Base-by-base conservation (phyloP, 2,888 invertebrate genomes). In the Oligia latruncula region DNA sequence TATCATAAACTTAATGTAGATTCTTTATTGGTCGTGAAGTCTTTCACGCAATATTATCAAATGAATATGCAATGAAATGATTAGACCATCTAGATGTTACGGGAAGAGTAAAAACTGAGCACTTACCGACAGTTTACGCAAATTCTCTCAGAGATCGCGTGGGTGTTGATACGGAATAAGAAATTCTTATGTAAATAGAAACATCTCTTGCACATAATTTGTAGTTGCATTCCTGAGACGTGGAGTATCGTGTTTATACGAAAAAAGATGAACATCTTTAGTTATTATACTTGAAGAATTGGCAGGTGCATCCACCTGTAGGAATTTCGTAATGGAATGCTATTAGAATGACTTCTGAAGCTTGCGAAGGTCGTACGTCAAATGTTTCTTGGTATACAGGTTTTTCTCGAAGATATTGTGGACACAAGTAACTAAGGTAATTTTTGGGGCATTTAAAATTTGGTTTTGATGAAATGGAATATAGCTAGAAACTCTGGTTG, bases 181-280 rank as follows among this genome's bases (percentile, higher is more conserved):
- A 86, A 72, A 87, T 81, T 85, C 79, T 74, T 85, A 85, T 83
- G 83, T 75, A 81, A 87, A 87, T 84, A 55, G 15, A 49, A 68
- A 77, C 65, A 78, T 78, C 15, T 78, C 49, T 67, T 49, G 55
- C 60, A 64, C 64, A 68, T 23, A 55, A 66, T 72, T 64, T 65
- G 68, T 68, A 58, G 49, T 46, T 81, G 64, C 62, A 80, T 85
- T 73, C 71, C 65, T 52, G 2, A 52, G 43, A 49, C 58, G 52
- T 62, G 2, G 35, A 43, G 11, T 60, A 49, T 72, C 55, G 64
- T 49, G 13, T 74, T 73, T 71, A 35, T 64, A 52, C 13, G 23
- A 40, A 40, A 35, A 84, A 60, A 43, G 62, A 73, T 60, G 68
- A 35, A 49, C 11, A 78, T 72, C 46, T 81, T 55, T 49, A 62